phyloP scores from a whole-genome alignment of 2,888 invertebrate species.

The Hyppa rectilinea region DNA sequence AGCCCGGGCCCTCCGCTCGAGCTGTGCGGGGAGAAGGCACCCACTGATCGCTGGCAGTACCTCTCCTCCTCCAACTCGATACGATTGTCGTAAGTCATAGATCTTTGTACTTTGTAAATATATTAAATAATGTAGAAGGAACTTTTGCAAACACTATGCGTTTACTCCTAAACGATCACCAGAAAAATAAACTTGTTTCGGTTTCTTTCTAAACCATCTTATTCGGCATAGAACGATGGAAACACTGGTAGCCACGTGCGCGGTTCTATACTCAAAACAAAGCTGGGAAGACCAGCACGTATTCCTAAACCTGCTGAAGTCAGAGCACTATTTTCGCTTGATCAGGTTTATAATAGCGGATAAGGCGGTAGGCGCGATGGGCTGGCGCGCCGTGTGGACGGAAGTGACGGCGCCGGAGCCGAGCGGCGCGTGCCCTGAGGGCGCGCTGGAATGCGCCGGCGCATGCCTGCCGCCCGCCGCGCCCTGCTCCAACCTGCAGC shows the following conservation, averaged over 20 bases:
- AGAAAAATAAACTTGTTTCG: background rate
- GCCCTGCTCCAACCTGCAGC: conserved; percentile 85
- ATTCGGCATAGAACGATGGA: background rate
- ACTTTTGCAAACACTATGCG: background rate
- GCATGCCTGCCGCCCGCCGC: conserved; percentile 85
- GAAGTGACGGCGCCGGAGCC: conserved; percentile 93
- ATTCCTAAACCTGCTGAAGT: background rate
- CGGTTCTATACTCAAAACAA: background rate
- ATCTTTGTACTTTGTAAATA: conserved; percentile 9
- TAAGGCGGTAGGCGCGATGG: conserved; percentile 98
- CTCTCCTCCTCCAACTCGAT: conserved; percentile 96
- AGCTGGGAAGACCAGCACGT: background rate
- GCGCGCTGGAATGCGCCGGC: conserved; percentile 74
- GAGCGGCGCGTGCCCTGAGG: conserved; percentile 77
- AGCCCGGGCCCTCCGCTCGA: conserved; percentile 95
- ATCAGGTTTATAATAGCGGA: conserved; percentile 98
- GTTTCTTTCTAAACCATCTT: conserved; percentile 2
- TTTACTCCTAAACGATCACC: background rate
- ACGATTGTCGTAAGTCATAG: conserved; percentile 93
- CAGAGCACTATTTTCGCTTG: conserved; percentile 22
- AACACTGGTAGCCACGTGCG: no score
- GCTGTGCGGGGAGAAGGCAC: conserved; percentile 96
- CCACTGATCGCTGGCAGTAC: conserved; percentile 95
- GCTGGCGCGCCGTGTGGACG: conserved; percentile 98
- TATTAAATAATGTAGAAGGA: background rate